phyloP scores from a whole-genome alignment of 1,140 invertebrate species.

The Bombus picipes region DNA sequence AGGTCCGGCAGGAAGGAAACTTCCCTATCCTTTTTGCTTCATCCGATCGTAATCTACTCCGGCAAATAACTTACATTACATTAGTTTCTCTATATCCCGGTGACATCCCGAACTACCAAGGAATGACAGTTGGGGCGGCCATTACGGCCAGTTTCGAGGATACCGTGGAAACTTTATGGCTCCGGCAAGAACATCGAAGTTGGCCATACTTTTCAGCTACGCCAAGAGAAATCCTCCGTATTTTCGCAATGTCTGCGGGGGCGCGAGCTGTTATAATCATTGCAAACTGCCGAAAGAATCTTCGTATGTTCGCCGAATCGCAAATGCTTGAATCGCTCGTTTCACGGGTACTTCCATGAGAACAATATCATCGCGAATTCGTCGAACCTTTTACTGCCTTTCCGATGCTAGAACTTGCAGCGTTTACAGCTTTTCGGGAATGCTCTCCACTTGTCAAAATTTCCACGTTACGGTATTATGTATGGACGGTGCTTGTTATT shows the following conservation, averaged over 20 bases:
- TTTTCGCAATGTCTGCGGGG: conserved; percentile 2
- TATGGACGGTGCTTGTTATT: neutral
- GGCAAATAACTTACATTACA: conserved; percentile 54
- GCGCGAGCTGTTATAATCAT: conserved; percentile 24
- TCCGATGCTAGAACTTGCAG: neutral
- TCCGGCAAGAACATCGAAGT: conserved; percentile 34
- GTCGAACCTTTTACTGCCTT: conserved; percentile 1
- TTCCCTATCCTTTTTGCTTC: conserved; percentile 23
- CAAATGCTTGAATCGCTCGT: conserved; percentile 1
- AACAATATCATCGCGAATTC: neutral
- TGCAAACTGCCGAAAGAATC: conserved; percentile 4
- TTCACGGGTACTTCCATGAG: too few species aligned
- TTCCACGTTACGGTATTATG: neutral
- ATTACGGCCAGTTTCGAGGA: conserved; percentile 46
- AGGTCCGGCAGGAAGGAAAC: neutral
- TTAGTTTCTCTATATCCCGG: conserved; percentile 39
- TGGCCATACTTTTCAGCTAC: conserved; percentile 21
- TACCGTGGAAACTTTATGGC: conserved; percentile 42
- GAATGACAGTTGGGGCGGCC: conserved; percentile 48
- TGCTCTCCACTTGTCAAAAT: too few species aligned
- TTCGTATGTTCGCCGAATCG: neutral
- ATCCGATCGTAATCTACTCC: conserved; percentile 40
- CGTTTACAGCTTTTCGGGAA: neutral
- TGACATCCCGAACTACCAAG: conserved; percentile 34
- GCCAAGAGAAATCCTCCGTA: neutral